Base-by-base conservation (phyloP, 2,113 vertebrate species). In the Micronycteris hirsuta region DNA sequence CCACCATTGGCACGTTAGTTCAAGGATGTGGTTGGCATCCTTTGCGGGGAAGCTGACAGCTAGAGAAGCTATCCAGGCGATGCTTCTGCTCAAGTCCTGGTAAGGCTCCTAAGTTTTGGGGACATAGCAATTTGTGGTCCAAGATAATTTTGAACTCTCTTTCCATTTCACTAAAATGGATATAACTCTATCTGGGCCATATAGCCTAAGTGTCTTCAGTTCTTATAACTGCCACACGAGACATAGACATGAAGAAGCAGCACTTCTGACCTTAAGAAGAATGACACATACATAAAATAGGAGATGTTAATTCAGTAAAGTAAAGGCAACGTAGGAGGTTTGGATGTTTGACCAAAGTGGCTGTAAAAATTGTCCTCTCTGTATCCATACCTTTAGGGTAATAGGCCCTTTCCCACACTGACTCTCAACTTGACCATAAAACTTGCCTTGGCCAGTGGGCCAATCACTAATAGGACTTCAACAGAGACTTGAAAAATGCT, bases 11-110 rank as follows among this genome's bases (percentile, higher is more conserved):
- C 87, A 89, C 67, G 95, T 97, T 58, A 87, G 95, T 61, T 96
- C 96, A 92, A 96, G 87, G 90, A 97, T 97, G 96, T 91, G n/a
- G 88, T 86, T 96, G 97, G 96, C 94, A 97, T 73, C 58, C 16
- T 94, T 97, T 97, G 43, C 63, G 82, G 82, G 7, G 4, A 70
- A 97, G 81, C 56, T 96, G 90, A 86, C 85, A 86, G 82, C 65
- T 24, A 31, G 41, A 85, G 41, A 93, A 95, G n/a, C 70, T 70
- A 61, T 49, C 13, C 38, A 92, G 74, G 36, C 38, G 88, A 13
- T 47, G 24, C 58, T 89, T 76, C 52, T 95, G 86, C 84, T 86
- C 17, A 52, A 63, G 56, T 87, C 45, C n/a, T 56, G 5, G 43
- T 65, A 63, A 90, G 56, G 56, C 58, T 90, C 49, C 38, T 38